These are phyloP conservation scores for Cheilosia vernalis DNA, from an alignment of 2,888 invertebrate species.

Conservation along the genomic window DNA sequence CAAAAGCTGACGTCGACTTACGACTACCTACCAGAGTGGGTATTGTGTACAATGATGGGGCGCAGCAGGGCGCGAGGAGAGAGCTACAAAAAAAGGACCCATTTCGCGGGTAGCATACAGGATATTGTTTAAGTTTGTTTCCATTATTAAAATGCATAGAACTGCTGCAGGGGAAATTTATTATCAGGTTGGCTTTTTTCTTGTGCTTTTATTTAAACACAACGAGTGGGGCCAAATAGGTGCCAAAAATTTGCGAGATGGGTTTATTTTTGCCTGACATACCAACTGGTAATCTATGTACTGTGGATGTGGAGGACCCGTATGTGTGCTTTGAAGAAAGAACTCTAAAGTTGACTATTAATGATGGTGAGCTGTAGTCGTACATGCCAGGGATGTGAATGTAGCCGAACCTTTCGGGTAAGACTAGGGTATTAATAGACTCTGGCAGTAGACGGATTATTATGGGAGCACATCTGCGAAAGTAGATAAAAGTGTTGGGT, in stretches of 20 bases:
- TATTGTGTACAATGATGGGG: background rate
- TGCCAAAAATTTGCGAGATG: conserved; percentile 47
- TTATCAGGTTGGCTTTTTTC: conserved; percentile 22
- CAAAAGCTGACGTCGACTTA: conserved; percentile 41
- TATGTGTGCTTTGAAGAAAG: background rate
- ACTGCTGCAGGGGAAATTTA: conserved; percentile 56
- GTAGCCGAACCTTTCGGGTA: conserved; percentile 27
- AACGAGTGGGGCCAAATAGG: conserved; percentile 9
- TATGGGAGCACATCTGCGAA: conserved; percentile 20
- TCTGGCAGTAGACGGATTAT: conserved; percentile 20
- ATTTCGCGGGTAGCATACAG: conserved; percentile 25
- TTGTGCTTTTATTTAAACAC: background rate
- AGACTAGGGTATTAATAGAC: conserved; percentile 17
- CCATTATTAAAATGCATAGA: conserved; percentile 60
- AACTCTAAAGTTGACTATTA: conserved; percentile 23
- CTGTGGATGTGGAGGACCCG: background rate
- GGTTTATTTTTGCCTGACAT: conserved; percentile 13
- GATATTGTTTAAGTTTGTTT: conserved; percentile 65
- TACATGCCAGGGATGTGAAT: conserved; percentile 19
- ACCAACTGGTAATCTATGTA: background rate
- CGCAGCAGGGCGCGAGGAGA: background rate
- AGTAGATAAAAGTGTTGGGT: background rate
- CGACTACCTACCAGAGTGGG: too few relatives aligned
- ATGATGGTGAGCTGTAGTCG: conserved; percentile 28
- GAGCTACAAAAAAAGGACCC: background rate